phyloP scores from a whole-genome alignment of 2,113 vertebrate genomes.

The Orthonyx spaldingii region DNA sequence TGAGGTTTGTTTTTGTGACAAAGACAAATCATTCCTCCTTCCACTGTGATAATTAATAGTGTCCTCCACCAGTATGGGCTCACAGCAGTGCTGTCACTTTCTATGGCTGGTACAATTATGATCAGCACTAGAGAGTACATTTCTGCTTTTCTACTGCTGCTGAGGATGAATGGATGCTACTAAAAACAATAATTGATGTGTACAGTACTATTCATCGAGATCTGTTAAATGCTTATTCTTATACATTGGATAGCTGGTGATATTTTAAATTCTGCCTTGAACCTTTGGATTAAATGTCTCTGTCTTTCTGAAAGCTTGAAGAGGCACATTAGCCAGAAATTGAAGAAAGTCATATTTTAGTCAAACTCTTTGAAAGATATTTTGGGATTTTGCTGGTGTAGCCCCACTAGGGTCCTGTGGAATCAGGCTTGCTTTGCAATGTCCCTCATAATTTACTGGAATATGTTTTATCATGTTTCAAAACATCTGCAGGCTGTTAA shows the following conservation, averaged over 20 bases:
- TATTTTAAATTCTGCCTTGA: background rate
- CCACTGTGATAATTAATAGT: slow-evolving; percentile 1
- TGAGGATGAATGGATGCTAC: background rate
- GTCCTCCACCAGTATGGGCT: background rate
- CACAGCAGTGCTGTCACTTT: background rate
- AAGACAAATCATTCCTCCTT: background rate
- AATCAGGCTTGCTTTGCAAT: background rate
- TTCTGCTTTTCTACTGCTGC: background rate
- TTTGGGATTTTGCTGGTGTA: background rate
- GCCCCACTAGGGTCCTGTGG: background rate
- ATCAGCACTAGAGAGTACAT: background rate
- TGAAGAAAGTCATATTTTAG: background rate
- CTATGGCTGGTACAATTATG: background rate
- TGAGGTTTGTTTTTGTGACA: background rate
- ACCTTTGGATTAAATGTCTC: background rate
- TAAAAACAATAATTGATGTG: background rate
- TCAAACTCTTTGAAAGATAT: background rate
- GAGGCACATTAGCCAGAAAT: background rate
- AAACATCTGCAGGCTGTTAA: background rate
- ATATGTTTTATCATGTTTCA: background rate
- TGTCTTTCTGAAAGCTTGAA: background rate
- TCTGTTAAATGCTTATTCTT: background rate
- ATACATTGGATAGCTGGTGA: background rate
- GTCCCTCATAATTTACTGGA: background rate
- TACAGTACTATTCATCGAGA: rapidly evolving